Base-by-base conservation (phyloP, 1,140 invertebrate genomes). In the Bombus waltoni region DNA sequence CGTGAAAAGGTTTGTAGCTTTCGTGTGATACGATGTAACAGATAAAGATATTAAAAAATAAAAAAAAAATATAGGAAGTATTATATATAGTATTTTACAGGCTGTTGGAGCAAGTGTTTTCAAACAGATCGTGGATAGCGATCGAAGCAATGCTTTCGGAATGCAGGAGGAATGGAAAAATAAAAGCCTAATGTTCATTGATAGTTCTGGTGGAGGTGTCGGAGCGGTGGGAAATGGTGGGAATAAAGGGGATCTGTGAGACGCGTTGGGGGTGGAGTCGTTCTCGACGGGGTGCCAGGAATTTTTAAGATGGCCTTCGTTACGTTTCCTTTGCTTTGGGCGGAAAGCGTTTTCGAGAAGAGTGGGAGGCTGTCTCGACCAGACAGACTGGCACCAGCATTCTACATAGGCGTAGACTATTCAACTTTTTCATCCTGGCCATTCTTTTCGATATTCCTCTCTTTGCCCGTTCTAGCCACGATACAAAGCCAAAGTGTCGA, bases 301-400 rank as follows among this genome's bases (percentile, higher is more conserved):
- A 92, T 93, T 92, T 90, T 91, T 89, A 71, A 91, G 88, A 90
- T 76, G 76, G 76, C 78, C 87, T 87, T 91, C 85, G 89, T 89
- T 90, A 85, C 84, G 85, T 81, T 86, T 84, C 70, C 77, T 89
- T 74, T 75, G 72, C 79, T 81, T 38, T 44, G 81, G 75, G 32
- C 77, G 86, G 87, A 77, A 88, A 90, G 86, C 77, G 53, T 83
- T 88, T 78, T 87, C 78, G 79, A 38, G 62, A 47, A 25, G 62
- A 79, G 57, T 47, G 53, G 74, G 83, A 44, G 68, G 79, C 87
- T 68, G 82, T 85, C 87, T 78, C 78, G 83, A 73, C 85, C 87
- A 93, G 91, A 93, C 92, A 92, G 85, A 83, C 77, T 92, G 91
- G 92, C 88, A 92, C 92, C 91, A 89, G 68, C 78, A 65, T 68